phyloP scores from a whole-genome alignment of 2,113 vertebrate genomes.

The Campylomormyrus numenius region DNA sequence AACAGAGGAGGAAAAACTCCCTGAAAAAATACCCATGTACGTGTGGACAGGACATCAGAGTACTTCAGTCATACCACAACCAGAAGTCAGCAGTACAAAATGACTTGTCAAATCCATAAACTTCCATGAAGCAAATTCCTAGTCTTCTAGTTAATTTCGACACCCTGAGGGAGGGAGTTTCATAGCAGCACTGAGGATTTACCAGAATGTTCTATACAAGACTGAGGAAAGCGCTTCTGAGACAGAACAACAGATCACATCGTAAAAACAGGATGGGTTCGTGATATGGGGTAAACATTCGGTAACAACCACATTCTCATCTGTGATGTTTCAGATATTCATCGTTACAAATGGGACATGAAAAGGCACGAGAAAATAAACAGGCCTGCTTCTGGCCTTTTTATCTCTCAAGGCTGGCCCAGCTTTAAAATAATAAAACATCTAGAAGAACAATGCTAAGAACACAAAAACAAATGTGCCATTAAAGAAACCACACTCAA shows the following conservation, averaged over 20 bases:
- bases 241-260: neutral
- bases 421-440: neutral
- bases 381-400: neutral
- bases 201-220: neutral
- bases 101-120: neutral
- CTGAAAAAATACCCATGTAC: too few relatives aligned
- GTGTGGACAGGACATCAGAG: too few relatives aligned
- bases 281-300: neutral
- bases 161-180: constrained; percentile 9
- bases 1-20: too few relatives aligned
- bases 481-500: neutral
- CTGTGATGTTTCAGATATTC: neutral
- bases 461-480: neutral
- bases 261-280: neutral
- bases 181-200: constrained; percentile 13
- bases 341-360: neutral
- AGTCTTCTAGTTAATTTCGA: neutral
- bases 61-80: neutral
- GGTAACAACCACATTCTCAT: neutral
- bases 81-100: neutral
- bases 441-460: neutral
- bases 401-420: neutral
- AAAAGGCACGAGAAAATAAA: neutral
- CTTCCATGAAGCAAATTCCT: neutral
- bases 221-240: neutral